These are phyloP conservation scores for Notechis scutatus DNA, from an alignment of 2,113 vertebrate genomes.

Conservation along the genomic window DNA sequence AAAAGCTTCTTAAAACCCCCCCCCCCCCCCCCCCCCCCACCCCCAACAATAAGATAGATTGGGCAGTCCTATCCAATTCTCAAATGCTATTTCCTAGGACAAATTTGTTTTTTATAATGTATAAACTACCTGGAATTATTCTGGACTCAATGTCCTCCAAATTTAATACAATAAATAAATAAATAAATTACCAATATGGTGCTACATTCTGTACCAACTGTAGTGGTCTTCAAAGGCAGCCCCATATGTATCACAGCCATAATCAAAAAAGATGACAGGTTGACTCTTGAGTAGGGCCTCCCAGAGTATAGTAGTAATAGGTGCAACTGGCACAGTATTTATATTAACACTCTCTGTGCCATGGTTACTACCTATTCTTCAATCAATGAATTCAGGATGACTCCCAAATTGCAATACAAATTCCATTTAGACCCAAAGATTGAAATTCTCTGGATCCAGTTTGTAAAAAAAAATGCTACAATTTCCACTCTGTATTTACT, in stretches of 20 bases:
- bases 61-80: not conserved
- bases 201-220: not conserved
- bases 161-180: not conserved
- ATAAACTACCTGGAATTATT: not conserved
- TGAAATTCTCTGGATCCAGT: not conserved
- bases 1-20: not conserved
- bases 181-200: not conserved
- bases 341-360: not conserved
- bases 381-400: not conserved
- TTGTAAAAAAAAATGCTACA: not conserved
- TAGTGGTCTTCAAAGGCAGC: not conserved
- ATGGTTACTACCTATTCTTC: not conserved
- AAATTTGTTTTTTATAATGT: not conserved
- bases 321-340: not conserved
- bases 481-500: not conserved
- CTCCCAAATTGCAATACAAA: not conserved
- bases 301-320: no score
- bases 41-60: not conserved
- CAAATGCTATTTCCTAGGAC: not conserved
- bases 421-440: not conserved
- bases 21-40: no score
- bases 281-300: no score
- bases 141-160: not conserved
- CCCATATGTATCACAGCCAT: not conserved
- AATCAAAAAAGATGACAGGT: not conserved